phyloP scores from a whole-genome alignment of 2,113 vertebrate genomes.

The Rostratula benghalensis region DNA sequence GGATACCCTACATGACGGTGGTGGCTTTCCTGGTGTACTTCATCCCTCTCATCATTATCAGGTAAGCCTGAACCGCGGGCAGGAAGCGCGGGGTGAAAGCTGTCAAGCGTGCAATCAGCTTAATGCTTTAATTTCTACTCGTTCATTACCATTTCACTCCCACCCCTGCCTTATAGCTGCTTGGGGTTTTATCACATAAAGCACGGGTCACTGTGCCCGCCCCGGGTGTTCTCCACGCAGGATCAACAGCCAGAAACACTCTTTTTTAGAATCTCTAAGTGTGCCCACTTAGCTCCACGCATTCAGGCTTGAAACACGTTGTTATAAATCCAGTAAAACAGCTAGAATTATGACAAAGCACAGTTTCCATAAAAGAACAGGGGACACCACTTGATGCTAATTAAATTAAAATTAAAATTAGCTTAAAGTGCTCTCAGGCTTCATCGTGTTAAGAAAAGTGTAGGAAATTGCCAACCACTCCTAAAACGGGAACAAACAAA shows the following conservation, averaged over 20 bases:
- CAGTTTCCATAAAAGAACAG: not conserved
- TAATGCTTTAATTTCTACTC: conserved; percentile 23
- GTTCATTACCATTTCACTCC: not conserved
- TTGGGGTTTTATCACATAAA: not conserved
- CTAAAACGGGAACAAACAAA: not conserved
- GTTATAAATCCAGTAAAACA: not conserved
- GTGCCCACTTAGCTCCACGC: not conserved
- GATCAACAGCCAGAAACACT: not conserved
- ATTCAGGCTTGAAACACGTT: not conserved
- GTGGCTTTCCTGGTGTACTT: conserved; percentile 82
- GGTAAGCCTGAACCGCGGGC: conserved; percentile 43
- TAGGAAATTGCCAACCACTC: not conserved
- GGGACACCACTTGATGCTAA: not conserved
- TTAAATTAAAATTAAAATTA: conserved; percentile 39
- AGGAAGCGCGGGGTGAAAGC: not conserved
- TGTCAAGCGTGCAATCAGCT: not conserved
- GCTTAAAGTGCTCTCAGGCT: conserved; percentile 11
- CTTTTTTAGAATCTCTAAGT: not conserved
- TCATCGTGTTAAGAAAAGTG: accelerated
- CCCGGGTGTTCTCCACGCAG: not conserved
- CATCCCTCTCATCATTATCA: conserved; percentile 80
- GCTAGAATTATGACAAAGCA: not conserved
- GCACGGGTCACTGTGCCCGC: accelerated
- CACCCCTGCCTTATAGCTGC: not conserved
- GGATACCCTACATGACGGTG: conserved; percentile 80